Percentiles rank a stretch among this genome's conserved stretches.
Conservation (phyloP, 1,140 invertebrate genomes). For the Latrodectus geometricus region DNA sequence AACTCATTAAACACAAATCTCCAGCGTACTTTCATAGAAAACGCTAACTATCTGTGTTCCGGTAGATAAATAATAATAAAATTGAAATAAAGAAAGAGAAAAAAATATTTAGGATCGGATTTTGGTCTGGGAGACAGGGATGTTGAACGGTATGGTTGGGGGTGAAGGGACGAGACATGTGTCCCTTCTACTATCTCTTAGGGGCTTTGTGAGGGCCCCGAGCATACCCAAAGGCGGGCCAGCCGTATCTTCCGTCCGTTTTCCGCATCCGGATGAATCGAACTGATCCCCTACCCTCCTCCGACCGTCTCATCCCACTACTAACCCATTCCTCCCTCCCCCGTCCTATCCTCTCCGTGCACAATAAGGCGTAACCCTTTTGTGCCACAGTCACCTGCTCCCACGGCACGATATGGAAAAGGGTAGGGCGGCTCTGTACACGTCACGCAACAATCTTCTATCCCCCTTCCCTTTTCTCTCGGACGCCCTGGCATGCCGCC, state of each 20-base stretch:
- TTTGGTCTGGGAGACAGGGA: neutral
- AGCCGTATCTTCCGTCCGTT: constrained; percentile 42
- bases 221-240: constrained; percentile 33
- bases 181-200: constrained; percentile 8
- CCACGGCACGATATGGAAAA: constrained; percentile 27
- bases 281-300: neutral
- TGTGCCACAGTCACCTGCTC: constrained; percentile 60
- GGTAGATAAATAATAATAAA: neutral
- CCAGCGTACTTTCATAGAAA: neutral
- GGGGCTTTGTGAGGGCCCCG: constrained; percentile 14
- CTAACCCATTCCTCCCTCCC: neutral
- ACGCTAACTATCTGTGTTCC: neutral
- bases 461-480: neutral
- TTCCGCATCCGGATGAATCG: constrained; percentile 8
- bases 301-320: neutral
- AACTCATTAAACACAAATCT: neutral
- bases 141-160: neutral
- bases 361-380: constrained; percentile 62
- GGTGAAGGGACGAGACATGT: neutral
- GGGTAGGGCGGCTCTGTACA: constrained; percentile 24
- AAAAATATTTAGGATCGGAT: neutral
- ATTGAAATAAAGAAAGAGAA: neutral
- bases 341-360: neutral
- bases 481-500: constrained; percentile 42
- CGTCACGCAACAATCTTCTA: constrained; percentile 42